Percentiles rank a stretch among this genome's conserved stretches.
Evolutionary conservation across 2,888 invertebrate genomes (phyloP).

Genomic region (Rapana venosa): DNA sequence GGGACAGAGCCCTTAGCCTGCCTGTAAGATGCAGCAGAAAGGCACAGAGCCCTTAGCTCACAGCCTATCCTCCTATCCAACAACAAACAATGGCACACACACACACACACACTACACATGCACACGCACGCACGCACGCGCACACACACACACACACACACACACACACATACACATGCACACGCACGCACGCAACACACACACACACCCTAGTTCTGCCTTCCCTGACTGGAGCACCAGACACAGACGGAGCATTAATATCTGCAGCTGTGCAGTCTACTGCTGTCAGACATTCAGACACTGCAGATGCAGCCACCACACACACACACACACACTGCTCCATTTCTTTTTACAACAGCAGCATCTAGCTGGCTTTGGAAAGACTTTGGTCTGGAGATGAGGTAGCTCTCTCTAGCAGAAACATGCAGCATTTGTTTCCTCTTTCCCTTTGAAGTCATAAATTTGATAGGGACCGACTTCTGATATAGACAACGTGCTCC

Average conservation of each 20-base stretch:
- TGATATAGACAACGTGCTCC: background rate
- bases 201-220: background rate
- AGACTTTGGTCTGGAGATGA: background rate
- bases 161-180: too few species aligned
- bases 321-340: background rate
- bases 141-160: too few species aligned
- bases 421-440: conserved; percentile 5
- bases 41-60: too few species aligned
- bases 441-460: conserved; percentile 9
- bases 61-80: too few species aligned
- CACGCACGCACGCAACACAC: too few species aligned
- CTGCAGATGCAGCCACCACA: background rate
- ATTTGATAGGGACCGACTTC: background rate
- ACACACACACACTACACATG: background rate
- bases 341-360: background rate
- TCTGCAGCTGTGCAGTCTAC: too few species aligned
- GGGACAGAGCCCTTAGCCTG: background rate
- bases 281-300: background rate
- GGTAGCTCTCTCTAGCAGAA: background rate
- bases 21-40: too few species aligned
- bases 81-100: too few species aligned
- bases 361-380: conserved; percentile 15
- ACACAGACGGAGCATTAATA: too few species aligned
- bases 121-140: too few species aligned
- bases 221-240: too few species aligned